Evolutionary conservation across 2,888 invertebrate species (phyloP), one percentile per base, ranked within the genome.

Genomic region (Nowickia ferox): DNA sequence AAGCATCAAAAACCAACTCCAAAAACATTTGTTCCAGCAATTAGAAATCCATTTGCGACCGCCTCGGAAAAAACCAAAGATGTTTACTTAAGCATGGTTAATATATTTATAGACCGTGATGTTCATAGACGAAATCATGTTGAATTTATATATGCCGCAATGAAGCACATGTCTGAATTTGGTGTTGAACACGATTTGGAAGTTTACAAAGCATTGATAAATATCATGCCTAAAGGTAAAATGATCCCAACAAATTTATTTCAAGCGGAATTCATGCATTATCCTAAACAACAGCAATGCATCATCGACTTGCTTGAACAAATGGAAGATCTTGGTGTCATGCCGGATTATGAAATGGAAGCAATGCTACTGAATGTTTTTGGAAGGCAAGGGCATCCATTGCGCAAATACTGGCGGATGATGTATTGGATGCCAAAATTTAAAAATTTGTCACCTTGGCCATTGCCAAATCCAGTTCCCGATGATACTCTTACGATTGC

Each of bases 341-440:
- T 97, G 88, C 98, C 99, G 0, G 99, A 99, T 92, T 94, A 94
- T 81, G 98, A 99, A 93, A 95, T 97, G 94, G 96, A 98, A 90
- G 94, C 95, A 74, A 96, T 97, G 92, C 93, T 99, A 10, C 90
- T 96, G 1, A 97, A 96, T 89, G 95, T 96, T 66, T 99, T 99
- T 93, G 99, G 99, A 0, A 93, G 93, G 30, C 93, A 95, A 87
- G 96, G 96, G 0, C 94, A 94, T 90, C 96, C 96, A 0, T 90
- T 96, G 8, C 93, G 96, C 77, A 96, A 96, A 90, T 96, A 94
- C 90, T 96, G 96, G 96, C 94, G 96, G 13, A 96, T 97, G 96
- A 95, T 96, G 95, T 97, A 97, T 89, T 97, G 97, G 97, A 96
- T 96, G 96, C 98, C 99, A 0, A 99, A 99, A 92, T 97, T 99